A percentile compares a stretch with the other conserved stretches of the same genome.
These are phyloP conservation scores for Drosophila takahashii DNA, from an alignment of 1,140 invertebrate genomes.

Conservation along the genomic window DNA sequence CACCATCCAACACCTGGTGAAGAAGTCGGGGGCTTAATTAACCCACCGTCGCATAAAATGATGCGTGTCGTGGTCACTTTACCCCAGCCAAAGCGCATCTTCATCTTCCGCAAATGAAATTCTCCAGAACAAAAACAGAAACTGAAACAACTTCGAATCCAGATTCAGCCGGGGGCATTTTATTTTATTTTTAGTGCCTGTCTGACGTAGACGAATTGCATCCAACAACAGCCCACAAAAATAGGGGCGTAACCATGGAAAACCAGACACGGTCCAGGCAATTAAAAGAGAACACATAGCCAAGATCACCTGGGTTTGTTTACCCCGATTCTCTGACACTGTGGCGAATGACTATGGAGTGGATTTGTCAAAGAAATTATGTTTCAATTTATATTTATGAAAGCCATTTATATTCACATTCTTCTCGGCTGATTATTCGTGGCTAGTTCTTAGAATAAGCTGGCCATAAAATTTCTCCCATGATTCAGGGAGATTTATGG, in stretches of 20 bases:
- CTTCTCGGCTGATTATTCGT: slow-evolving; percentile 23
- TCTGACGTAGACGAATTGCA: slow-evolving; percentile 77
- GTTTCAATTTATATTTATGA: slow-evolving; percentile 44
- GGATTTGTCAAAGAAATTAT: slow-evolving; percentile 54
- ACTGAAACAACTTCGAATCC: slow-evolving; percentile 24
- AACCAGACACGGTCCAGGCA: slow-evolving; percentile 45
- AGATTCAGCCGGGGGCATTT: slow-evolving; percentile 19
- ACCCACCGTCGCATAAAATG: slow-evolving; percentile 61
- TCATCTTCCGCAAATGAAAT: slow-evolving; percentile 54
- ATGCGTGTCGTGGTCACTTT: slow-evolving; percentile 67
- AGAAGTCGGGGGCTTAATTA: slow-evolving; percentile 60
- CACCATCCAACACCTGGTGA: slow-evolving; percentile 53
- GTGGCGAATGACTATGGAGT: slow-evolving; percentile 17
- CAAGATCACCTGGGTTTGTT: slow-evolving; percentile 12
- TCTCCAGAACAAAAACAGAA: slow-evolving; percentile 6
- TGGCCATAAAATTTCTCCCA: slow-evolving; percentile 20
- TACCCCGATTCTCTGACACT: neutral
- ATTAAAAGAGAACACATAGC: slow-evolving; percentile 48
- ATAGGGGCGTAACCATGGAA: slow-evolving; percentile 46
- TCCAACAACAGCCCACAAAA: slow-evolving; percentile 23
- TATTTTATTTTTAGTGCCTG: slow-evolving; percentile 49
- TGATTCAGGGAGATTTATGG: slow-evolving; percentile 26
- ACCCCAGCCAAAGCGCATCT: slow-evolving; percentile 48
- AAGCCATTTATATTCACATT: slow-evolving; percentile 36
- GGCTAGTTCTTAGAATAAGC: slow-evolving; percentile 18